A percentile compares a stretch with the other conserved stretches of the same genome.
These are phyloP conservation scores for Drosophila borborema DNA, from an alignment of 2,888 invertebrate genomes.

Conservation along the genomic window DNA sequence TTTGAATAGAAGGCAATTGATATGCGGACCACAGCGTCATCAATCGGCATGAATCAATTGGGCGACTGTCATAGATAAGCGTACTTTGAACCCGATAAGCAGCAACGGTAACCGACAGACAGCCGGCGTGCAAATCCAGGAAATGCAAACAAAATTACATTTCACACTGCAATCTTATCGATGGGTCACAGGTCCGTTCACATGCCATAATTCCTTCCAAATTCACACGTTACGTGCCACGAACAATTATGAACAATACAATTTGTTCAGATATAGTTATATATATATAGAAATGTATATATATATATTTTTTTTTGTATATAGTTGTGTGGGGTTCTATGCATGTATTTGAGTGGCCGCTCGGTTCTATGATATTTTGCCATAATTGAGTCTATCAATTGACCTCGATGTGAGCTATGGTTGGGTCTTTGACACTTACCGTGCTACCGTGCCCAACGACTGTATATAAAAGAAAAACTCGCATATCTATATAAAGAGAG, in stretches of 20 bases:
- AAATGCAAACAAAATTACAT: slow-evolving; percentile 23
- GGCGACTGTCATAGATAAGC: slow-evolving; percentile 54
- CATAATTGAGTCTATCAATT: slow-evolving; percentile 81
- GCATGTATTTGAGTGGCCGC: slow-evolving; percentile 21
- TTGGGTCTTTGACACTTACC: slow-evolving; percentile 78
- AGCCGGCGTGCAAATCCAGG: slow-evolving; percentile 27
- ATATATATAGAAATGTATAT: slow-evolving; percentile 3
- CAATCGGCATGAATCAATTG: slow-evolving; percentile 18
- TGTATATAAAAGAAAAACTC: slow-evolving; percentile 21
- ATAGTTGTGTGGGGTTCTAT: background rate
- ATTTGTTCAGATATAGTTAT: slow-evolving; percentile 35
- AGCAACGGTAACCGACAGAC: slow-evolving; percentile 11
- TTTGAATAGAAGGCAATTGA: slow-evolving; percentile 18
- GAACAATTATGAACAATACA: slow-evolving; percentile 42
- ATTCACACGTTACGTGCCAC: slow-evolving; percentile 39
- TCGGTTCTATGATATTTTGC: slow-evolving; percentile 61
- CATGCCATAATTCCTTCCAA: slow-evolving; percentile 25
- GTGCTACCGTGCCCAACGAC: slow-evolving; percentile 20
- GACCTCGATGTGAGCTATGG: slow-evolving; percentile 71
- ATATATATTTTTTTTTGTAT: background rate
- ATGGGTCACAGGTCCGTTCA: slow-evolving; percentile 3
- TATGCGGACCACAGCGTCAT: slow-evolving; percentile 18
- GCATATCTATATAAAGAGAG: slow-evolving; percentile 40
- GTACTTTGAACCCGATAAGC: slow-evolving; percentile 56
- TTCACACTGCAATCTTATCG: slow-evolving; percentile 24